Evolutionary conservation across 2,113 vertebrate species (phyloP), one percentile per base, ranked within the genome.

Genomic region (Thinocorus orbignyianus): DNA sequence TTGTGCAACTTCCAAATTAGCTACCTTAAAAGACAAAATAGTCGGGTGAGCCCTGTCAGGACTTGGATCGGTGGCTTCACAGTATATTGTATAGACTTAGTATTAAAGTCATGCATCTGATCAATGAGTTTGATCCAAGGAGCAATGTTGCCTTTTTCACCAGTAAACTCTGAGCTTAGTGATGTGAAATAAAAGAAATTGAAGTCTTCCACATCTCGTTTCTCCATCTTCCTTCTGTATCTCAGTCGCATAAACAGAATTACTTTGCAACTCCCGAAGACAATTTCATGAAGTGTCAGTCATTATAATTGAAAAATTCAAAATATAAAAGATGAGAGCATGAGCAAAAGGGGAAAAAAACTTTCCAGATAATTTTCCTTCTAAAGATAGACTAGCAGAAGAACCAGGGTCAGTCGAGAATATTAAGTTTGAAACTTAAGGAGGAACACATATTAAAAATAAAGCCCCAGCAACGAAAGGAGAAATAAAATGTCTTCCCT

Each of bases 101-200:
- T 17, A 30, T 55, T 84, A 51, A 70, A 91, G n/a, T 76, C 84
- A 79, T 17, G 3, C 10, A 39, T 52, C 57, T 92, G 41, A 93
- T 92, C 51, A 74, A 6, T 83, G 66, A 90, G 11, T 55, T 44
- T 97, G 64, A 68, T 85, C 48, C 51, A 62, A 51, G 44, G 30
- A 78, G 24, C 19, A 71, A 8, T 35, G 31, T 57, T 88, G 35
- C 9, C 6, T 86, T 92, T 92, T 92, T 71, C 46, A 64, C 18
- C 52, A 65, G 65, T 74, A 84, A 92, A 68, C 48, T 60, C 68
- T 57, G 70, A 81, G 39, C 51, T 79, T 90, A 82, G 42, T 80
- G 64, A 69, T 88, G 65, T 69, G 81, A 85, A 97, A 84, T 70
- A 90, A 81, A 96, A 94, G 55, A 66, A 91, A 95, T 70, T 46